Base-by-base conservation (phyloP, 2,113 vertebrate genomes). In the Dasyprocta punctata region DNA sequence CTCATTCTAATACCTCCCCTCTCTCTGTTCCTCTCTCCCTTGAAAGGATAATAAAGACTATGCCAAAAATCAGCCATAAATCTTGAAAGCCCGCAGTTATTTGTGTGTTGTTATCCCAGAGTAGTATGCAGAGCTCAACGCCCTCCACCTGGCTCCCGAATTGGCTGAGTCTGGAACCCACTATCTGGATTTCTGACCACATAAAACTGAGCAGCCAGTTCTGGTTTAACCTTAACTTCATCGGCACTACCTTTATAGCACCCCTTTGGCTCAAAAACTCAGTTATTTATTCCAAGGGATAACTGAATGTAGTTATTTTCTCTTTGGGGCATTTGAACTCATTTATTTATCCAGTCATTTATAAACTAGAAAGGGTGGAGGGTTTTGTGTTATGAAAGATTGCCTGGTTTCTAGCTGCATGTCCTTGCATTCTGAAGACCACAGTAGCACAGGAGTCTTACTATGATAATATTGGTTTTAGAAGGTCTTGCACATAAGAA, bases 211-310 rank as follows among this genome's bases (percentile, higher is more conserved):
- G 52, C 22, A 84, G 61, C 52, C 73, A 77, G 78, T 61, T 81
- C 60, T 61, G 58, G 69, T 88, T 94, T 97, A 95, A 90, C 77
- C 77, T 94, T 94, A 63, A 90, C 90, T 77, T 97, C 65, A 49
- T 81, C 58, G 73, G n/a, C 83, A 86, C 7, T 47, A 60, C 47
- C 69, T 83, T 89, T 75, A 94, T 28, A 89, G 58, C 33, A 80
- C 30, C 12, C 88, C 41, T 89, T 93, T 87, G 85, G 52, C 96
- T 95, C 52, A 44, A 69, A 56, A 86, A 54, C 77, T 67, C 52
- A 26, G 69, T 84, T 92, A 81, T 92, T 80, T 80, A 20, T 84
- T 86, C 71, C 86, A 92, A 82, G 16, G 38, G 56, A 38, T 69
- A 54, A 75, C 5, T 28, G 71, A 90, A 69, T 69, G 44, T 65